phyloP scores from a whole-genome alignment of 2,888 invertebrate species.

The Amphipyra tragopoginis region DNA sequence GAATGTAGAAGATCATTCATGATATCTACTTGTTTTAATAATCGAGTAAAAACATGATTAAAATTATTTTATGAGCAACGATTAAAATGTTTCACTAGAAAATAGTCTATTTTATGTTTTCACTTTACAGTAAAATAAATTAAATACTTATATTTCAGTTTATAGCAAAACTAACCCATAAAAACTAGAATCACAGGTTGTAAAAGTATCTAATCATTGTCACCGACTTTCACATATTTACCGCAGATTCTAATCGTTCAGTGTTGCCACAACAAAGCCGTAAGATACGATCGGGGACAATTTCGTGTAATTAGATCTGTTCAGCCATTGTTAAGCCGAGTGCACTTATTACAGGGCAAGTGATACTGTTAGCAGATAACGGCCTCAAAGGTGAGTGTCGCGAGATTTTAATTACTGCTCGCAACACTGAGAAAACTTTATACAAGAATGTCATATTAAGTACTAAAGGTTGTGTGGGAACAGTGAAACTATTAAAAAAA shows the following conservation, averaged over 20 bases:
- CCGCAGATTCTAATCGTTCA: slow-evolving; percentile 45
- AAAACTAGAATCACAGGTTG: slow-evolving; percentile 4
- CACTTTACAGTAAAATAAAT: background rate
- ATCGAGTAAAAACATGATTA: background rate
- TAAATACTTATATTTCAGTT: background rate
- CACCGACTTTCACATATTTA: slow-evolving; percentile 55
- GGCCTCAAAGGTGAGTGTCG: slow-evolving; percentile 43
- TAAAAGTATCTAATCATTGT: slow-evolving; percentile 40
- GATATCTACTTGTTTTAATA: slow-evolving; percentile 6
- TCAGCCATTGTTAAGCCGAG: slow-evolving; percentile 51
- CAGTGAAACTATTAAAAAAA: slow-evolving; percentile 20
- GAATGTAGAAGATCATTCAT: background rate
- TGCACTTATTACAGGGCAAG: slow-evolving; percentile 42
- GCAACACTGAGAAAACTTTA: slow-evolving; percentile 40
- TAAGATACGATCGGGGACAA: slow-evolving; percentile 57
- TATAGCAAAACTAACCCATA: slow-evolving; percentile 16
- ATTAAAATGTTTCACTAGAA: slow-evolving; percentile 9
- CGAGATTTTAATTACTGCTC: slow-evolving; percentile 47
- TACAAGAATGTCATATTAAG: slow-evolving; percentile 7
- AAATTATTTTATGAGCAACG: too few species aligned
- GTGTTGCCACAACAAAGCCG: slow-evolving; percentile 55
- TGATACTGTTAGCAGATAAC: slow-evolving; percentile 45
- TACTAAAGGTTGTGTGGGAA: slow-evolving; percentile 21
- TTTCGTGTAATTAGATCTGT: slow-evolving; percentile 59
- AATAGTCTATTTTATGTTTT: slow-evolving; percentile 5